A percentile compares a stretch with the other conserved stretches of the same genome.
Conservation (phyloP, 2,888 invertebrate genomes). For the Steromphala cineraria region DNA sequence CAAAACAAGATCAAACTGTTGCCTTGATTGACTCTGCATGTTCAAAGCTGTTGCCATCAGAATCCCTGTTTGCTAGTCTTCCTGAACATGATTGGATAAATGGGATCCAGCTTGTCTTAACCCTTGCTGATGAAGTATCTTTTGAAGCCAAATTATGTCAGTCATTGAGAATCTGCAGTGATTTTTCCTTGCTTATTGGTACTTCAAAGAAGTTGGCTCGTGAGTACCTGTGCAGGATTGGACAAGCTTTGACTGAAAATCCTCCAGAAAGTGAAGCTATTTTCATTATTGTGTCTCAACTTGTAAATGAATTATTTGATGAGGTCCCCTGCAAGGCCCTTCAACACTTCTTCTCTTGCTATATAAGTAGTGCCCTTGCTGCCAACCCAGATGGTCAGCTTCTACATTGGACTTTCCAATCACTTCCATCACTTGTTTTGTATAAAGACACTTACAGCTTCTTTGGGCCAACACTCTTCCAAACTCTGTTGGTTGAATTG, state of each 20-base stretch:
- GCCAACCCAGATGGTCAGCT: not conserved
- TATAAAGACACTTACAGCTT: not conserved
- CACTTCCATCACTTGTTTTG: not conserved
- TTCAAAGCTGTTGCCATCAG: not conserved
- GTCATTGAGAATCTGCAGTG: slow-evolving; percentile 28
- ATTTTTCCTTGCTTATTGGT: slow-evolving; percentile 21
- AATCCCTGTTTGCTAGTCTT: not conserved
- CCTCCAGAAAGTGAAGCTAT: not conserved
- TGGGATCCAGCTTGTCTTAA: slow-evolving; percentile 23
- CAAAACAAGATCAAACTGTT: not conserved
- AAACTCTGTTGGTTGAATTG: not conserved
- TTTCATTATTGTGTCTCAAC: not conserved
- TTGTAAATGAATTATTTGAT: not conserved
- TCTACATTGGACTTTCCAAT: not conserved
- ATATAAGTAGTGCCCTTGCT: not conserved
- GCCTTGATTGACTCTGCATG: not conserved
- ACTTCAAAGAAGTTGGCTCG: slow-evolving; percentile 3
- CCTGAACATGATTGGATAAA: not conserved
- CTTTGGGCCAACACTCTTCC: not conserved
- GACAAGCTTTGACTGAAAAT: not conserved
- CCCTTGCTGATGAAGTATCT: slow-evolving; percentile 28
- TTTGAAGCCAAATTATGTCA: not conserved
- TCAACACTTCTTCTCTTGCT: slow-evolving; percentile 3
- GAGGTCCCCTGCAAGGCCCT: not conserved
- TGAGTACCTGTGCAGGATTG: not conserved